A percentile compares a stretch with the other conserved stretches of the same genome.
Evolutionary conservation across 2,113 vertebrate species (phyloP).

Genomic region (Odontesthes bonariensis): DNA sequence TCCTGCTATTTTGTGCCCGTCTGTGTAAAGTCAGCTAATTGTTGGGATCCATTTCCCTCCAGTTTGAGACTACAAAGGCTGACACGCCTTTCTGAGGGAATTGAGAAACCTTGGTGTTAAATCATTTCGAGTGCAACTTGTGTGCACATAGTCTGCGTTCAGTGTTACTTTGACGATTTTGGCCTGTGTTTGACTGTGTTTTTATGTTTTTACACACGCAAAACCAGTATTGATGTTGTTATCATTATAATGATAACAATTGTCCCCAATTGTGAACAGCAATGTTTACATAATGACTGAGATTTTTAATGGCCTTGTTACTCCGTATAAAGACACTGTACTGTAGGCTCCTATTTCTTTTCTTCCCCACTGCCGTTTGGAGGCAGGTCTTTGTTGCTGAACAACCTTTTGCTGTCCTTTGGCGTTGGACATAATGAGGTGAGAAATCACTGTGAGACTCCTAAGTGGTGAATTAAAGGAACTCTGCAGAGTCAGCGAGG

Average conservation of each 20-base stretch:
- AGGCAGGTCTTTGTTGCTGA: conserved; percentile 4
- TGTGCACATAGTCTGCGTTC: background rate
- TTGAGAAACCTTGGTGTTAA: background rate
- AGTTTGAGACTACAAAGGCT: too few species aligned
- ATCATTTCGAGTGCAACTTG: background rate
- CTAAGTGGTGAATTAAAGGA: conserved; percentile 1
- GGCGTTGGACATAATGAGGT: conserved; percentile 11
- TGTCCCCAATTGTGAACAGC: too few species aligned
- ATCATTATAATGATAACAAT: too few species aligned
- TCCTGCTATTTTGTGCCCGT: too few species aligned
- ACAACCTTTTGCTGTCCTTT: conserved; percentile 1
- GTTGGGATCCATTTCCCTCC: too few species aligned
- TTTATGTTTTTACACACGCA: background rate
- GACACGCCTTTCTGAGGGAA: too few species aligned
- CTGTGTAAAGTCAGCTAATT: too few species aligned
- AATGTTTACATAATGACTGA: too few species aligned
- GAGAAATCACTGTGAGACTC: conserved; percentile 32
- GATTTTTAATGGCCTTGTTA: too few species aligned
- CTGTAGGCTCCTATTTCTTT: background rate
- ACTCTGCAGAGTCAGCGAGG: conserved; percentile 31
- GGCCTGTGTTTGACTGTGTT: background rate
- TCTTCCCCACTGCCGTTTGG: background rate
- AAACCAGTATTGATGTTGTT: too few species aligned
- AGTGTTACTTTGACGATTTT: background rate
- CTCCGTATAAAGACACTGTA: too few species aligned